Evolutionary conservation across 2,888 invertebrate genomes (phyloP).

Genomic region (Eilema depressum): DNA sequence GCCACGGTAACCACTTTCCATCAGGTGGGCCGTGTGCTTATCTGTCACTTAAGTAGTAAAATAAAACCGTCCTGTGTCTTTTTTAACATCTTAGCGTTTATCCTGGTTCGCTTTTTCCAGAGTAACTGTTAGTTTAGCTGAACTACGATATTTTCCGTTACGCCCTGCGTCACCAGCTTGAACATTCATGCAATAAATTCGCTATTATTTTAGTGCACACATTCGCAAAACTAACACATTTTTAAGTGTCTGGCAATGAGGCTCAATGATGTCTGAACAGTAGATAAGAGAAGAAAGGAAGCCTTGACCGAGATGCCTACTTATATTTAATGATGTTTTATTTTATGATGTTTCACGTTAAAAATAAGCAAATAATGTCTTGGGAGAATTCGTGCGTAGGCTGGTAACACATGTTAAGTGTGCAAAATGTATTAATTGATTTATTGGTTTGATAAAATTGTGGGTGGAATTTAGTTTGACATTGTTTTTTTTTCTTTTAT

Average conservation of each 20-base stretch:
- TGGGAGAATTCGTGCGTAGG: constrained; percentile 14
- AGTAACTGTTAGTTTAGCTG: no score
- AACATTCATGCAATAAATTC: no score
- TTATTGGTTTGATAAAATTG: neutral
- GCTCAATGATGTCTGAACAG: constrained; percentile 26
- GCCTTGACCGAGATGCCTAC: constrained; percentile 48
- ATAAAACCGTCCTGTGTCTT: no score
- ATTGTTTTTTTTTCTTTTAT: neutral
- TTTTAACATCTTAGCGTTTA: no score
- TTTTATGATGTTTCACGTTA: constrained; percentile 28
- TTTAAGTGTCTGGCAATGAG: constrained; percentile 16
- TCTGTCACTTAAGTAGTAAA: no score
- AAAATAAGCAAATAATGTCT: constrained; percentile 41
- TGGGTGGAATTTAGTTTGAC: neutral
- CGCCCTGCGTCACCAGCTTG: no score
- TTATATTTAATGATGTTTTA: constrained; percentile 43
- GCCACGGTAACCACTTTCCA: no score
- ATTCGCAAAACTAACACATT: neutral
- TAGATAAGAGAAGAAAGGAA: constrained; percentile 45
- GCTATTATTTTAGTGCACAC: neutral
- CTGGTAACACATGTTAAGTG: constrained; percentile 2
- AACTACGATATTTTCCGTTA: no score
- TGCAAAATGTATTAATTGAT: neutral
- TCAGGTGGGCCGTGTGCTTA: no score
- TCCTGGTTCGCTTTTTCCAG: no score